Evolutionary conservation across 1,140 invertebrate species (phyloP).

Genomic region (Drosophila ambigua): DNA sequence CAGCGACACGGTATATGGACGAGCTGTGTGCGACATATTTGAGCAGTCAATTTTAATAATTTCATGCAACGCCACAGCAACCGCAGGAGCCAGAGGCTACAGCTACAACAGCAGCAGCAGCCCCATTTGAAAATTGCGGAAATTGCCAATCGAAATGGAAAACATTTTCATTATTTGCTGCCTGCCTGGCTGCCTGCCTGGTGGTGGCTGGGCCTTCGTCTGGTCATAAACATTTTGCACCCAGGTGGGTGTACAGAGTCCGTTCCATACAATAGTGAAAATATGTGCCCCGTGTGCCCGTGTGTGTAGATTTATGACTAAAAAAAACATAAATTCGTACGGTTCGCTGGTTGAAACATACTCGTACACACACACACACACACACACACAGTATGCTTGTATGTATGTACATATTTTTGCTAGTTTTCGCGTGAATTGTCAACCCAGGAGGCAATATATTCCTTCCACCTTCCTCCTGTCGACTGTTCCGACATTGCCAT

Average conservation of each 20-base stretch:
- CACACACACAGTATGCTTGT: too few species aligned
- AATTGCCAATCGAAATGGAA: constrained; percentile 83
- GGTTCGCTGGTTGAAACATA: constrained; percentile 57
- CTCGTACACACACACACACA: too few species aligned
- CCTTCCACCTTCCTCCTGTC: constrained; percentile 10
- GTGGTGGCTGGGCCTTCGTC: background rate
- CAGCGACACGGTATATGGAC: constrained; percentile 8
- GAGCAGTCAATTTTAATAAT: constrained; percentile 71
- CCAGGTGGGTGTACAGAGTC: constrained; percentile 53
- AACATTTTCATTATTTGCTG: constrained; percentile 82
- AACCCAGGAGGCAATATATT: constrained; percentile 57
- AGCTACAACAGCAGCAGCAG: constrained; percentile 8
- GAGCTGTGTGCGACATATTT: constrained; percentile 59
- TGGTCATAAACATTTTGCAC: constrained; percentile 65
- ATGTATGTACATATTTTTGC: constrained; percentile 43
- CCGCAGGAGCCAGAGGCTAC: constrained; percentile 12
- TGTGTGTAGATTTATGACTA: constrained; percentile 63
- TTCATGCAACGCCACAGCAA: constrained; percentile 40
- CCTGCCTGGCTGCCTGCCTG: constrained; percentile 2
- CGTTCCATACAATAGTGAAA: too few species aligned
- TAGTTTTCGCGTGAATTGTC: constrained; percentile 65
- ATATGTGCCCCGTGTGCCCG: constrained; percentile 6
- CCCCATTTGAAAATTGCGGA: constrained; percentile 76
- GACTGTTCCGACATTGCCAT: constrained; percentile 63
- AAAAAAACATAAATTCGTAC: constrained; percentile 65